Conservation (phyloP, 1,140 invertebrate genomes). For the Drosophila nebulosa region DNA sequence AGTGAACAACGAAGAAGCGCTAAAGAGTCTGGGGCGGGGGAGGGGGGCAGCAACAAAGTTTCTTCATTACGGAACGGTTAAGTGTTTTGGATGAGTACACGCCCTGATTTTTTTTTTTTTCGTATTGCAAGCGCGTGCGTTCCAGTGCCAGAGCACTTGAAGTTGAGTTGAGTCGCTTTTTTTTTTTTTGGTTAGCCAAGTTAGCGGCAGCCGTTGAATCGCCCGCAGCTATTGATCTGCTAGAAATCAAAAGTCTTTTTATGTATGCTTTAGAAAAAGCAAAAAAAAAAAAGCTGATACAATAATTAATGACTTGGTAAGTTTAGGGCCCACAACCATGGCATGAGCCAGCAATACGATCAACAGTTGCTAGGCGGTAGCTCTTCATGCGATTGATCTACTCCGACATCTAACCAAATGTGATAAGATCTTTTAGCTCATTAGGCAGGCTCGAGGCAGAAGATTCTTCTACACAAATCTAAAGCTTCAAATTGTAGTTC, state of each 20-base stretch:
- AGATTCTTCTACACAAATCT: too few species aligned
- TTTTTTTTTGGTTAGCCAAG: conserved; percentile 26
- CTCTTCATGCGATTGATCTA: neutral
- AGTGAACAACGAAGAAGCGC: conserved; percentile 58
- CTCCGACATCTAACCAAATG: neutral
- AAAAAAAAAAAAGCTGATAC: conserved; percentile 59
- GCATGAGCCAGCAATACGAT: conserved; percentile 4
- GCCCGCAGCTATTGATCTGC: conserved; percentile 77
- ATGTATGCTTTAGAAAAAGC: conserved; percentile 36
- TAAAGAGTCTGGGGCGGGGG: neutral
- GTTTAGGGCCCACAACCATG: conserved; percentile 20
- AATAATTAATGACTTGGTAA: conserved; percentile 72
- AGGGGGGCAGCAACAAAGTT: conserved; percentile 52
- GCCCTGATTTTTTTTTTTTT: conserved; percentile 55
- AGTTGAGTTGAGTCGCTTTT: neutral
- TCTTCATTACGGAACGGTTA: conserved; percentile 71
- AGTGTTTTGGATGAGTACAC: conserved; percentile 79
- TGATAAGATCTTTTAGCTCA: neutral
- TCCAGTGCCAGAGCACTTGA: conserved; percentile 8
- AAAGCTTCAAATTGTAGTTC: too few species aligned
- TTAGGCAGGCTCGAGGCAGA: too few species aligned
- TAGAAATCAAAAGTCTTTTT: conserved; percentile 80
- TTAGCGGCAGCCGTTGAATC: conserved; percentile 30
- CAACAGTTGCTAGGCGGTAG: conserved; percentile 1
- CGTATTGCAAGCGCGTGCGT: conserved; percentile 57